These are phyloP conservation scores for Agrochola litura DNA, from an alignment of 2,888 invertebrate genomes.

Conservation along the genomic window DNA sequence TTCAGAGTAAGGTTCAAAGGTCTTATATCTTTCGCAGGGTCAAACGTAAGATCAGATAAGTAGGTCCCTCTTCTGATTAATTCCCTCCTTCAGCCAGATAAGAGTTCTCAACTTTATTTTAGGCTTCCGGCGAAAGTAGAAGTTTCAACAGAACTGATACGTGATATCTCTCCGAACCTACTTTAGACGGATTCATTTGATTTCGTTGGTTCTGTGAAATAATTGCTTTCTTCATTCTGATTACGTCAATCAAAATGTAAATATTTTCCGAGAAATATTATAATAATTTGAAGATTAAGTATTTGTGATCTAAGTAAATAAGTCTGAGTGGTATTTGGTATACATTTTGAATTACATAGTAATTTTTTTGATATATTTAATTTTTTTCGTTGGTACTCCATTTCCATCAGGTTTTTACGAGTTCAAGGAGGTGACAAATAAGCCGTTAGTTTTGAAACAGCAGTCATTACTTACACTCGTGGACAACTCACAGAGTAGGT, in stretches of 20 bases:
- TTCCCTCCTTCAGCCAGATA: conserved; percentile 48
- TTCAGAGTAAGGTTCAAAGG: conserved; percentile 22
- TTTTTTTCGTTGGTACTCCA: not conserved
- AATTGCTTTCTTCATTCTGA: conserved; percentile 15
- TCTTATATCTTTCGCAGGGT: conserved; percentile 31
- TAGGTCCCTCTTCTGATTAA: conserved; percentile 54
- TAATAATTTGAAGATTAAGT: not conserved
- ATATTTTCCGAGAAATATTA: not conserved
- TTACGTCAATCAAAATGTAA: not conserved
- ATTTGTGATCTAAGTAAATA: not conserved
- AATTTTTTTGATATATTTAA: not conserved
- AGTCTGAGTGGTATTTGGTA: not conserved
- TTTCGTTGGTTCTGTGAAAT: conserved; percentile 7
- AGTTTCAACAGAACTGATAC: conserved; percentile 26
- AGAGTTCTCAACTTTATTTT: conserved; percentile 58
- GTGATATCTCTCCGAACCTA: conserved; percentile 11
- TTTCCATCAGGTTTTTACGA: not conserved
- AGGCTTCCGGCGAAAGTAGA: conserved; percentile 26
- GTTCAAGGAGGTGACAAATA: not conserved
- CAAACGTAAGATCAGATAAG: conserved; percentile 59
- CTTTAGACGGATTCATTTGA: conserved; percentile 27
- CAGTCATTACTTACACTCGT: not conserved
- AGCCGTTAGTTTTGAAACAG: not conserved
- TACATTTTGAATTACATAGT: not conserved
- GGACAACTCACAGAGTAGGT: too few species aligned